These are phyloP conservation scores for Trichonephila inaurata DNA, from an alignment of 1,140 invertebrate genomes.

Conservation along the genomic window DNA sequence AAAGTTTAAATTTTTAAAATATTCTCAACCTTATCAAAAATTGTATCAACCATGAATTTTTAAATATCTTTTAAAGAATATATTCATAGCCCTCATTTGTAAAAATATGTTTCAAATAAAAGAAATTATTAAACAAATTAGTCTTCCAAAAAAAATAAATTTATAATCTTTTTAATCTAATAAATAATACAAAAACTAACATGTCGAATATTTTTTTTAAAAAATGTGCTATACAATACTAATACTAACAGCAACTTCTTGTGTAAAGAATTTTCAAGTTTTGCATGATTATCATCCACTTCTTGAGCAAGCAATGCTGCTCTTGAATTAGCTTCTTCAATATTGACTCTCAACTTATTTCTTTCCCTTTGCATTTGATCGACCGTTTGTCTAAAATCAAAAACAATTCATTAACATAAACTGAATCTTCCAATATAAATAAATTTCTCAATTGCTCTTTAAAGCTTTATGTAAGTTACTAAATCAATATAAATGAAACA, in stretches of 20 bases:
- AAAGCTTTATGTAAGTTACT: too few species aligned
- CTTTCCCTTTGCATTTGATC: conserved; percentile 87
- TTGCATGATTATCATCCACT: conserved; percentile 92
- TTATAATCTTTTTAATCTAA: too few species aligned
- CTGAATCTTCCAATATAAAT: background rate
- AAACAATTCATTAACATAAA: background rate
- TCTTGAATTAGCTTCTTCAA: conserved; percentile 90
- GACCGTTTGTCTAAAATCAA: conserved; percentile 81
- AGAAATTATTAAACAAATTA: too few species aligned
- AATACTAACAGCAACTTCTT: conserved; percentile 83
- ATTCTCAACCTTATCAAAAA: too few species aligned
- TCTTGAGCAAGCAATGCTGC: conserved; percentile 90
- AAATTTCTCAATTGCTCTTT: background rate
- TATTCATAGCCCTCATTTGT: too few species aligned
- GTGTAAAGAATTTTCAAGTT: conserved; percentile 88
- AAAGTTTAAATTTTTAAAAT: too few species aligned
- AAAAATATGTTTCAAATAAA: too few species aligned
- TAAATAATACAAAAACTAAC: background rate
- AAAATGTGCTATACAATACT: background rate
- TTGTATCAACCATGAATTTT: too few species aligned
- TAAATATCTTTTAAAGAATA: too few species aligned
- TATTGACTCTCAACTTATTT: conserved; percentile 88
- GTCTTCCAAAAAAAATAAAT: too few species aligned
- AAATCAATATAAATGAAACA: too few species aligned
- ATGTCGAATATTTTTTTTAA: too few species aligned